These are phyloP conservation scores for Coilia nasus DNA, from an alignment of 2,797 vertebrate genomes.

Conservation along the genomic window DNA sequence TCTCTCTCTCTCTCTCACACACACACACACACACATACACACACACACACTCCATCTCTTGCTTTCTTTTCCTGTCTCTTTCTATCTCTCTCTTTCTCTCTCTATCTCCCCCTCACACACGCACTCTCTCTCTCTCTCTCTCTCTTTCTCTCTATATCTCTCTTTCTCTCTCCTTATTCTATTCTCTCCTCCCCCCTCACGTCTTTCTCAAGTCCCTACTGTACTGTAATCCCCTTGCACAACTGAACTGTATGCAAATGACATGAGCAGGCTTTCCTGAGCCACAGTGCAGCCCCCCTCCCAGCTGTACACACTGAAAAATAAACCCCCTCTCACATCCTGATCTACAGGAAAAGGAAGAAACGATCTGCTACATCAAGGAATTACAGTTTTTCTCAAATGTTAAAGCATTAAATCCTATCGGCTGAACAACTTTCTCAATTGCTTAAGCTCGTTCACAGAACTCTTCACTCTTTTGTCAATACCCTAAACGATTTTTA, in stretches of 20 bases:
- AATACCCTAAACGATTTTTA: no score
- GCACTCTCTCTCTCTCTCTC: not conserved
- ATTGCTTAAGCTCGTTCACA: no score
- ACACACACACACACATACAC: not conserved
- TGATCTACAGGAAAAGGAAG: not conserved
- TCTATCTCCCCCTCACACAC: no score
- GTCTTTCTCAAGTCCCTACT: not conserved
- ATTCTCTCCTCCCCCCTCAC: not conserved
- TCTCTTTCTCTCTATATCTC: slow-evolving; percentile 12
- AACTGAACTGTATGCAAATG: slow-evolving; percentile 8
- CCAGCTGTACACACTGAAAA: not conserved
- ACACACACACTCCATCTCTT: not conserved
- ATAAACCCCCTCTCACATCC: not conserved
- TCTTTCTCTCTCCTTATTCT: not conserved
- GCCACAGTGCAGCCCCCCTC: not conserved
- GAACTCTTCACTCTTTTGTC: no score
- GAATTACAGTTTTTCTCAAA: not conserved
- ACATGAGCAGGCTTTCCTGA: not conserved
- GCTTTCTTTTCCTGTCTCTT: no score
- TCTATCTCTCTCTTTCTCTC: no score
- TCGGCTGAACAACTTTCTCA: no score
- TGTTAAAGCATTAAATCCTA: no score
- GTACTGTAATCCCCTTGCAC: not conserved
- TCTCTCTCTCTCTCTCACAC: no score
- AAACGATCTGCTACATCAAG: not conserved